Evolutionary conservation across 37 sponge, comb jelly and placozoan species (phyloP).

Genomic region (Oopsacas minuta): DNA sequence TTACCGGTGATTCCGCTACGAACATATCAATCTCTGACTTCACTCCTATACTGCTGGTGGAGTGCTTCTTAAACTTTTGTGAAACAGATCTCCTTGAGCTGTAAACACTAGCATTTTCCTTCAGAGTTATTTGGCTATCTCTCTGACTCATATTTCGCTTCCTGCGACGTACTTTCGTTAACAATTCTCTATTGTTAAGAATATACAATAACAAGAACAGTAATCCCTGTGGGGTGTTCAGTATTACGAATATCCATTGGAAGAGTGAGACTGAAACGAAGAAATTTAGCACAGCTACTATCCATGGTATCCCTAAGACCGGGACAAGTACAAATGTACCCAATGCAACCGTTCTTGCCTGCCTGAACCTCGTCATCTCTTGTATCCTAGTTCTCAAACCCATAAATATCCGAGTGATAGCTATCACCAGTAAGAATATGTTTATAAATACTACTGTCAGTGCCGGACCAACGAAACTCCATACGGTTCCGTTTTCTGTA

Average conservation of each 20-base stretch:
- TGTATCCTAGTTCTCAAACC: background rate
- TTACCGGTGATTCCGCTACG: background rate
- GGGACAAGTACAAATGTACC: background rate
- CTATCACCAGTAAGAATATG: background rate
- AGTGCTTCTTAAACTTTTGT: background rate
- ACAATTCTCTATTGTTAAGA: background rate
- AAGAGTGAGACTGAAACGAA: background rate
- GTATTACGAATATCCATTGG: constrained; percentile 4
- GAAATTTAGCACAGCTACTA: constrained; percentile 15
- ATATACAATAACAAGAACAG: background rate
- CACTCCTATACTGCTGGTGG: background rate
- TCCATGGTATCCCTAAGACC: background rate
- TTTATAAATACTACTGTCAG: background rate
- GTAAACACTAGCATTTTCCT: background rate
- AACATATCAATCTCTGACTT: background rate
- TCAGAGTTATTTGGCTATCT: background rate
- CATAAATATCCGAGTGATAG: background rate
- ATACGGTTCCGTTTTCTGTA: background rate
- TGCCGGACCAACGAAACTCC: background rate
- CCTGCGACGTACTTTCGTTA: background rate
- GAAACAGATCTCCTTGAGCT: background rate
- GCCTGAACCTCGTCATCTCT: background rate
- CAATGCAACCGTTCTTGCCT: background rate
- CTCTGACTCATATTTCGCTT: background rate
- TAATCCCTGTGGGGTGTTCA: background rate